These are phyloP conservation scores for Hydractinia echinata DNA, from an alignment of 30 jellyfish, hydroid and myxozoan genomes.

Conservation along the genomic window DNA sequence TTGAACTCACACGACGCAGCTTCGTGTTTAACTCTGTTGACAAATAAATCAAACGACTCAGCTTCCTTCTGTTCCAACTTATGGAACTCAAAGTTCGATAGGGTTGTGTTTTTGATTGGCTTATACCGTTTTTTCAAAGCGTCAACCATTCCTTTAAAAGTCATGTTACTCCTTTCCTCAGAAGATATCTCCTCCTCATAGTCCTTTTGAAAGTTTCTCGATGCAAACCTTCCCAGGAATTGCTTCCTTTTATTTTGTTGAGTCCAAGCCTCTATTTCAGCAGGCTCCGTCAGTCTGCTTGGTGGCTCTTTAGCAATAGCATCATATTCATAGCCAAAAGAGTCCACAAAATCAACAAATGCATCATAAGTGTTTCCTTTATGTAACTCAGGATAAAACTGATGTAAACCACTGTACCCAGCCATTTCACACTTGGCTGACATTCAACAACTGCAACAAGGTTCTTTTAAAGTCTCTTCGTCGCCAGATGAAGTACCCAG, in stretches of 20 bases:
- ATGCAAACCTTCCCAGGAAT: slow-evolving; percentile 26
- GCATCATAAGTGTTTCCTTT: slow-evolving; percentile 18
- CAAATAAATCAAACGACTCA: too few relatives aligned
- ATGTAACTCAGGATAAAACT: slow-evolving; percentile 7
- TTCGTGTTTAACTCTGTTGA: too few relatives aligned
- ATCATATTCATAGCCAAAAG: slow-evolving; percentile 42
- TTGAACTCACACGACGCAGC: too few relatives aligned
- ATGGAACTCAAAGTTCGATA: too few relatives aligned
- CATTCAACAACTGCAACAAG: neutral
- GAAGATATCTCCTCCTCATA: slow-evolving; percentile 30
- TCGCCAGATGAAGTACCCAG: slow-evolving; percentile 24
- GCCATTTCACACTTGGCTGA: neutral
- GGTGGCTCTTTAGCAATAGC: slow-evolving; percentile 51
- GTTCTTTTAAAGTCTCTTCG: slow-evolving; percentile 14
- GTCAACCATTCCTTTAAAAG: too few relatives aligned
- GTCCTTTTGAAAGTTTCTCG: slow-evolving; percentile 45
- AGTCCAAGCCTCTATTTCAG: slow-evolving; percentile 27
- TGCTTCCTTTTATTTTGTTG: slow-evolving; percentile 43
- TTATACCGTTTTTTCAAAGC: too few relatives aligned
- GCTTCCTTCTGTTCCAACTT: too few relatives aligned
- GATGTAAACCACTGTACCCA: neutral
- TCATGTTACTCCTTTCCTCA: too few relatives aligned
- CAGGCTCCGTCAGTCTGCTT: neutral
- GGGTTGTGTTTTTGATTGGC: too few relatives aligned
- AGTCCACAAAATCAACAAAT: slow-evolving; percentile 1